Conservation (phyloP, 2,797 vertebrate species). For the Lerista edwardsae region DNA sequence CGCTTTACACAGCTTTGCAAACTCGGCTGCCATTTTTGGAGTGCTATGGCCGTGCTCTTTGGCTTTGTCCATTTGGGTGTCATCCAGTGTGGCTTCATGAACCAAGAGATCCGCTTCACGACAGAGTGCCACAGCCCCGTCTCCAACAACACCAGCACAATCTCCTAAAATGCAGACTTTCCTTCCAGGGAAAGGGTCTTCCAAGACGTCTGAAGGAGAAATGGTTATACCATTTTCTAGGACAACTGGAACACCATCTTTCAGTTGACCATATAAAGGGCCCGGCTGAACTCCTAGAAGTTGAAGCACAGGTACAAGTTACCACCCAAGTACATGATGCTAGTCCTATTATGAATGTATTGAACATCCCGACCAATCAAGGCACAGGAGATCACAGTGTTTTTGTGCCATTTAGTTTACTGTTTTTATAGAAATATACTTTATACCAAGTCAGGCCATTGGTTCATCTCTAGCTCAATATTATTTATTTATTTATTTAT, state of each 20-base stretch:
- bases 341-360: no score
- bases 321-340: not conserved
- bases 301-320: slow-evolving; percentile 31
- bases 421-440: no score
- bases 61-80: slow-evolving; percentile 83
- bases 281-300: slow-evolving; percentile 86
- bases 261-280: slow-evolving; percentile 87
- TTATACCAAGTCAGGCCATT: no score
- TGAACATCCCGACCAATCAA: no score
- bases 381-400: no score
- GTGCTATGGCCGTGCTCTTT: slow-evolving; percentile 90
- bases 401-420: no score
- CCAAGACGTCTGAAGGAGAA: slow-evolving; percentile 82
- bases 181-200: slow-evolving; percentile 82
- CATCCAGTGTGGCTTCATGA: slow-evolving; percentile 90
- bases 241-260: slow-evolving; percentile 81
- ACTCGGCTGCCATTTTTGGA: slow-evolving; percentile 80
- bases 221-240: slow-evolving; percentile 80
- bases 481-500: no score
- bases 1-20: slow-evolving; percentile 79
- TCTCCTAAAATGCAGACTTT: slow-evolving; percentile 92
- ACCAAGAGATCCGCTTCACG: slow-evolving; percentile 84
- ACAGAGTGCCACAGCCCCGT: slow-evolving; percentile 74
- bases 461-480: no score
- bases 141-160: slow-evolving; percentile 82